Conservation (phyloP, 2,113 vertebrate species). For the Tychaedon coryphoeus region DNA sequence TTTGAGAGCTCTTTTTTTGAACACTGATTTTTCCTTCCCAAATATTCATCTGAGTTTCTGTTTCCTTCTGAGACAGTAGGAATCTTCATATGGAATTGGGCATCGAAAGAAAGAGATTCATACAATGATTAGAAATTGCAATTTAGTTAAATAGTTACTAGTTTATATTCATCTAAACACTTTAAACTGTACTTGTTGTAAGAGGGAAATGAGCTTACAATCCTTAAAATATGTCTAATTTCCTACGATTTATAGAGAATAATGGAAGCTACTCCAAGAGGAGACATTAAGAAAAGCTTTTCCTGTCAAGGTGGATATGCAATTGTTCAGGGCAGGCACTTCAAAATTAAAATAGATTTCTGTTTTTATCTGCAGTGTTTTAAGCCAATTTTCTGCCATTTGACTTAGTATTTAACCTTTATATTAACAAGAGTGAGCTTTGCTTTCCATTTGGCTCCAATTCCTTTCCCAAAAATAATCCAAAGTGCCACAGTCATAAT, state of each 20-base stretch:
- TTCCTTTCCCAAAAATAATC: not conserved
- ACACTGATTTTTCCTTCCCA: not conserved
- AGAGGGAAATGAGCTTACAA: constrained; percentile 19
- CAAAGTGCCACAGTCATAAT: not conserved
- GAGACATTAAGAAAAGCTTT: constrained; percentile 26
- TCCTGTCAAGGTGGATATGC: constrained; percentile 31
- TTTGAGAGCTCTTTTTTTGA: not conserved
- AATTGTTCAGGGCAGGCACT: not conserved
- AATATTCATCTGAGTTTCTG: not conserved
- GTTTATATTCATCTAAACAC: not conserved
- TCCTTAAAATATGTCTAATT: constrained; percentile 7
- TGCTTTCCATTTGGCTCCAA: not conserved
- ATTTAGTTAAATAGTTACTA: not conserved
- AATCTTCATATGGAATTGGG: not conserved
- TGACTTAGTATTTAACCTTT: constrained; percentile 1
- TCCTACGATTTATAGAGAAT: constrained; percentile 48
- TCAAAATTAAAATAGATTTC: constrained; percentile 14
- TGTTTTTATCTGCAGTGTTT: not conserved
- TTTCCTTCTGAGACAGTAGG: not conserved
- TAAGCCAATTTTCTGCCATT: not conserved
- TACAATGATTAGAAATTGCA: not conserved
- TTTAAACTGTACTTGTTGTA: not conserved
- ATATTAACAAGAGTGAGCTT: not conserved
- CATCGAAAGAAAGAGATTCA: not conserved
- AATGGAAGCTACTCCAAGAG: constrained; percentile 39